phyloP scores from a whole-genome alignment of 2,797 vertebrate genomes.

The Sylvilagus floridanus region DNA sequence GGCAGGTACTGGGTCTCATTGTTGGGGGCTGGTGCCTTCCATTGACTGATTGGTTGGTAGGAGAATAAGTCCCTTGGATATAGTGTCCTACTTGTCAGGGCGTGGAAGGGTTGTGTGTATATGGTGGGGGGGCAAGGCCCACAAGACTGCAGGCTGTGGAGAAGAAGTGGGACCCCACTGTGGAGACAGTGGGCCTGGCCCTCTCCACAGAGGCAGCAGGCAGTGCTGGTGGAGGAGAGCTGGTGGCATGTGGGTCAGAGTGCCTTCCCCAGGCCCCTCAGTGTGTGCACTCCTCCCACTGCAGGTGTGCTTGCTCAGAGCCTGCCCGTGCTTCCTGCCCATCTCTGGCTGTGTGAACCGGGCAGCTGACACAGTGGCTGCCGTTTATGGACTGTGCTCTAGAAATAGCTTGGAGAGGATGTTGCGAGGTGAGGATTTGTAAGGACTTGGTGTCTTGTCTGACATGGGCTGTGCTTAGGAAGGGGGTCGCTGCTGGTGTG shows the following conservation, averaged over 20 bases:
- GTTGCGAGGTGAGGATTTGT: background rate
- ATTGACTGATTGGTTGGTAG: too few relatives aligned
- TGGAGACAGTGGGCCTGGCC: background rate
- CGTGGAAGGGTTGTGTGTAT: background rate
- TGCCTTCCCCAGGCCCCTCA: rapidly evolving
- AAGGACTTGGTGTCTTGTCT: background rate
- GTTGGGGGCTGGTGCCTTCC: too few relatives aligned
- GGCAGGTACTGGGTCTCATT: too few relatives aligned
- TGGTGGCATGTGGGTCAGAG: background rate
- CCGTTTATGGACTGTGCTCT: background rate
- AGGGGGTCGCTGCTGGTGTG: background rate
- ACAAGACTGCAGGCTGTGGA: background rate
- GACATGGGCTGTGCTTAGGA: rapidly evolving
- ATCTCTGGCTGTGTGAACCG: background rate
- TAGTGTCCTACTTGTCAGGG: too few relatives aligned
- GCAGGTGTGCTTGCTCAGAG: background rate
- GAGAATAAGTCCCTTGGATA: too few relatives aligned
- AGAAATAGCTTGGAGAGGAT: background rate
- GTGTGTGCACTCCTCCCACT: too few relatives aligned
- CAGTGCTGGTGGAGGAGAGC: rapidly evolving
- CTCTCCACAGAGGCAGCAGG: too few relatives aligned
- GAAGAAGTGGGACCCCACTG: background rate
- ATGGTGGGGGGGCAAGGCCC: too few relatives aligned
- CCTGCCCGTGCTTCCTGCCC: background rate
- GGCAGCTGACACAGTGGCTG: background rate